These are phyloP conservation scores for Scelioninae gen. 2 DNA, from an alignment of 2,888 invertebrate genomes.

Conservation along the genomic window DNA sequence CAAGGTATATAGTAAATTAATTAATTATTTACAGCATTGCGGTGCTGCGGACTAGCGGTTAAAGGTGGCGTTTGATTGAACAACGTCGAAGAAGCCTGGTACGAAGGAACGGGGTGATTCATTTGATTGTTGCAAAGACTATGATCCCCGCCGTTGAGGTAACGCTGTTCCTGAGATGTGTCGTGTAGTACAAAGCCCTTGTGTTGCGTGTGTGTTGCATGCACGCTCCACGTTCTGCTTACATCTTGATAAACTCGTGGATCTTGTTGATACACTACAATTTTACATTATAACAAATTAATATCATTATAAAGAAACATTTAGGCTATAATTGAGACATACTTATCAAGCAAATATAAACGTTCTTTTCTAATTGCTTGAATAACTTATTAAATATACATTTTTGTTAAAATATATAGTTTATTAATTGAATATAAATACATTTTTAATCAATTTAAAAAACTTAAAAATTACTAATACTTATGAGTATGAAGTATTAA, in stretches of 20 bases:
- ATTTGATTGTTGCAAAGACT: conserved; percentile 77
- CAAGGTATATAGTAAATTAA: conserved; percentile 51
- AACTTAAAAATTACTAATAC: too few relatives aligned
- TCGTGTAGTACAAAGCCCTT: conserved; percentile 82
- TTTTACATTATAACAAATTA: conserved; percentile 1
- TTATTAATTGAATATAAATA: too few relatives aligned
- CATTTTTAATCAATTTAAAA: too few relatives aligned
- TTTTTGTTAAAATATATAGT: too few relatives aligned
- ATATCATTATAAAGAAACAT: too few relatives aligned
- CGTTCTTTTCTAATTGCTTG: background rate
- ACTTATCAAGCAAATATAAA: background rate
- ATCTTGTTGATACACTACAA: conserved; percentile 71
- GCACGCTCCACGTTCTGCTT: conserved; percentile 71
- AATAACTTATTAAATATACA: background rate
- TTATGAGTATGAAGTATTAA: too few relatives aligned
- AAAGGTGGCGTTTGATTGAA: conserved; percentile 77
- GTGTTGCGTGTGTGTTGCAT: conserved; percentile 75
- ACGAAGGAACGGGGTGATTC: conserved; percentile 77
- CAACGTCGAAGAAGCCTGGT: conserved; percentile 75
- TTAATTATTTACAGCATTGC: conserved; percentile 73
- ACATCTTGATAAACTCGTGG: conserved; percentile 71
- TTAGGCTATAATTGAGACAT: too few relatives aligned
- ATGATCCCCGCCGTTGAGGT: conserved; percentile 82
- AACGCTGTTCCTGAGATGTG: conserved; percentile 76
- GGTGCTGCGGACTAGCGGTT: conserved; percentile 82